Evolutionary conservation across 2,888 invertebrate species (phyloP), one percentile per base, ranked within the genome.

Genomic region (Aphodius granarius): DNA sequence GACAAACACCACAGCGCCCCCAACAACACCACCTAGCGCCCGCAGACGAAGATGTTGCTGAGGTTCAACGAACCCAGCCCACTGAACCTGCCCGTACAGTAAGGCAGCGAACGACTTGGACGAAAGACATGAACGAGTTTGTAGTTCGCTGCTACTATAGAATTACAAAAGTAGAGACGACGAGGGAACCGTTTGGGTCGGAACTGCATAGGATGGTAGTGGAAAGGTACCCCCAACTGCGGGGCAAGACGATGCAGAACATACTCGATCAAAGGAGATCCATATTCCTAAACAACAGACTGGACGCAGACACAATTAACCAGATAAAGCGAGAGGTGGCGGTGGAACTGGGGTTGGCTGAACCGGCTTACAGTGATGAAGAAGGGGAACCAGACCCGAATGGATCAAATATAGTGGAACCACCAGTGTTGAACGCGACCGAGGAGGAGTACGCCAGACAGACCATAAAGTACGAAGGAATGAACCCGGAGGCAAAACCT

Each of bases 201-300:
- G 65, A 65, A 65, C 65, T 65, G 9, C 65, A 65, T 13, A 4
- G 65, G 5, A 16, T 65, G 18, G 65, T 65, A 65, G 9, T 13
- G 5, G 18, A 18, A 17, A 18, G 9, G 18, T 65, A 65, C 13
- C 65, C 65, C 4, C 5, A 65, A 9, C 13, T 64, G 15, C 1
- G n/a, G 19, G 19, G 15, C 2, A 73, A 73, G 64, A 73, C 19
- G 2, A 18, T 73, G 15, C 73, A 73, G 19, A 73, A 73, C 18
- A 73, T 73, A 6, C 19, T 64, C 2, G 73, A 73, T 64, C 73
- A 73, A 17, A 3, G 19, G 3, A 6, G 73, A 64, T 73, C 73
- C 22, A 64, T 73, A 2, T 5, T 65, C 5, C 3, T 3, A 13
- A 65, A 65, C 65, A 65, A 65, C 65, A 3, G 65, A 6, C 5